phyloP scores from a whole-genome alignment of 1,140 invertebrate species.

The Yoshiicerus persimilis region DNA sequence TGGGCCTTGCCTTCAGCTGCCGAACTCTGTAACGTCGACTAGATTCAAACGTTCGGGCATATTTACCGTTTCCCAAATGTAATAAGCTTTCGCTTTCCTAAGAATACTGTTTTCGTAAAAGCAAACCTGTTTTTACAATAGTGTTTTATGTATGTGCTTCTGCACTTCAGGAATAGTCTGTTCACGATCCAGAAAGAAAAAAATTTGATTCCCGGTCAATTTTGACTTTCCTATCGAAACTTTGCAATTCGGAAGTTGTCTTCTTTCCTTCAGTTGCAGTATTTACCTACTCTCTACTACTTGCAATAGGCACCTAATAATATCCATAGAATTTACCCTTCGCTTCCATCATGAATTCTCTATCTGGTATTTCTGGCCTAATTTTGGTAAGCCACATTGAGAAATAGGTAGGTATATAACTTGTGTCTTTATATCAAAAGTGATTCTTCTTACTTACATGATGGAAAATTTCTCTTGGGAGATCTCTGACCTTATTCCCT shows the following conservation, averaged over 20 bases:
- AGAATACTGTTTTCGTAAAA: background rate
- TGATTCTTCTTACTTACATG: background rate
- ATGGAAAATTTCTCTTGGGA: background rate
- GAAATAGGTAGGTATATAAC: no score
- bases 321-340: background rate
- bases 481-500: background rate
- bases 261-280: background rate
- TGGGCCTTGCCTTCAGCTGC: background rate
- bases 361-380: background rate
- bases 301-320: background rate
- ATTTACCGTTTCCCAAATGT: background rate
- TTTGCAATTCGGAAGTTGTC: background rate
- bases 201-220: background rate
- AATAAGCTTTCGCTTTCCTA: background rate
- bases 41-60: background rate
- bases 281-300: background rate
- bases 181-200: background rate
- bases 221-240: background rate
- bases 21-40: background rate
- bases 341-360: background rate
- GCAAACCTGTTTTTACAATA: background rate
- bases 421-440: background rate
- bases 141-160: no score
- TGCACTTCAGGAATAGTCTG: background rate
- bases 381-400: background rate